Evolutionary conservation across 2,888 invertebrate species (phyloP), one percentile per base, ranked within the genome.

Genomic region (Lasioglossum marginatum): DNA sequence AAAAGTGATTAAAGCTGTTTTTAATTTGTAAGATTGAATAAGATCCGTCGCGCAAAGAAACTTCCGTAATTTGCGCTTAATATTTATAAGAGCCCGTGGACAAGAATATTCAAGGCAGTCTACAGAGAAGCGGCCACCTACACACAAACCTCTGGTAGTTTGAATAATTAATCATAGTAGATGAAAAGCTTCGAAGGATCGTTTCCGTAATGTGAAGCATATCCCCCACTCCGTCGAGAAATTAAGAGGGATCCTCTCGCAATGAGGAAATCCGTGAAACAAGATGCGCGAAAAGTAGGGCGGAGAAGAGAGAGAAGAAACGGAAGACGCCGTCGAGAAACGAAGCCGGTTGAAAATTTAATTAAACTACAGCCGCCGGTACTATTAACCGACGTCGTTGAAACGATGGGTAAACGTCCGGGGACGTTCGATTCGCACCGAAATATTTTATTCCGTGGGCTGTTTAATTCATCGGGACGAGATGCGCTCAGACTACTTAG

Each of bases 341-440:
- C 74, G 77, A 57, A 43, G 68, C 37, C 10, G 63, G 31, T 43
- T 31, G 82, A 73, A 82, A 86, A 87, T 87, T 87, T 77, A 82
- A 87, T 87, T 86, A 87, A 77, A 86, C 52, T 86, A 76, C 86
- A 75, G 86, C 75, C 72, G 27, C 6, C 16, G 40, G 78, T 27
- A 52, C 72, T 81, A 76, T 75, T 78, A 72, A 85, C 75, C 37
- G 84, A 63, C 77, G 63, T 77, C 77, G 73, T 48, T 81, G 40
- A 72, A 73, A 57, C 78, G 77, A 75, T 78, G 80, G 82, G 75
- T 78, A 86, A 87, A 82, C 74, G 71, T 16, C 31, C 75, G 68
- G 31, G 19, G 6, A n/a, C 43, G 71, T 60, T 76, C 43, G 68
- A 40, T 40, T 19, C n/a, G 12, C 57, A 34, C 19, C 63, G 68